Conservation (phyloP, 37 sponge, comb jelly and placozoan species). For the Cladorhizidae sp. region DNA sequence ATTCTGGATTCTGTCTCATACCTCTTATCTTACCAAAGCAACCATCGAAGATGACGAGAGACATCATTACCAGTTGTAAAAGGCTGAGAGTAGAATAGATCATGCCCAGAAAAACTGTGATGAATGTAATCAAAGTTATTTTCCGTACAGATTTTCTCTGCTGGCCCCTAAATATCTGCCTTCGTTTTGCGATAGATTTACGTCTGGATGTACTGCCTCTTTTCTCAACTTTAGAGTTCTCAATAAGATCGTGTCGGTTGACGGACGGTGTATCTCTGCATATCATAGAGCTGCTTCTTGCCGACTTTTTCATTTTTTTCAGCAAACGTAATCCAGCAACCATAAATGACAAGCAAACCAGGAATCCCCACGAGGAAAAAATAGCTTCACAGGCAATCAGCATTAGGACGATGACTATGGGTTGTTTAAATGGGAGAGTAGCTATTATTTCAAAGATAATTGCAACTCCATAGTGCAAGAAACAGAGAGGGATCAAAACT, state of each 20-base stretch:
- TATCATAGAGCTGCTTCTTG: constrained; percentile 13
- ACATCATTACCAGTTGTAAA: constrained; percentile 9
- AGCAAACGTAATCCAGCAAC: constrained; percentile 45
- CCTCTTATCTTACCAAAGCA: constrained; percentile 2
- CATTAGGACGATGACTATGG: constrained; percentile 1
- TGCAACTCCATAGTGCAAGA: constrained; percentile 55
- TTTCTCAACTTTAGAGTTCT: constrained; percentile 16
- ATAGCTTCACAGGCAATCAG: constrained; percentile 49
- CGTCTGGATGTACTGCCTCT: not conserved
- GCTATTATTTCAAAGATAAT: constrained; percentile 52
- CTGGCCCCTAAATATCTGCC: constrained; percentile 21
- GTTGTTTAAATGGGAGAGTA: not conserved
- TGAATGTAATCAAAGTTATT: constrained; percentile 40
- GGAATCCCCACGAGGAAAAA: constrained; percentile 53
- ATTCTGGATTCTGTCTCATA: not conserved
- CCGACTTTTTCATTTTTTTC: constrained; percentile 22
- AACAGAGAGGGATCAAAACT: constrained; percentile 53
- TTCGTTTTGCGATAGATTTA: not conserved
- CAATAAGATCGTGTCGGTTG: constrained; percentile 21
- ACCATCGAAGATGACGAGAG: constrained; percentile 16
- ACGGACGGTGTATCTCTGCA: constrained; percentile 23
- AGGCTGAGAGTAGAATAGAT: constrained; percentile 42
- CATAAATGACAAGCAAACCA: constrained; percentile 52
- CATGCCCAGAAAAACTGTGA: constrained; percentile 49
- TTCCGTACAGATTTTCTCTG: constrained; percentile 49